A percentile compares a stretch with the other conserved stretches of the same genome.
These are phyloP conservation scores for Neoniphon sammara DNA, from an alignment of 2,797 vertebrate species.

Conservation along the genomic window DNA sequence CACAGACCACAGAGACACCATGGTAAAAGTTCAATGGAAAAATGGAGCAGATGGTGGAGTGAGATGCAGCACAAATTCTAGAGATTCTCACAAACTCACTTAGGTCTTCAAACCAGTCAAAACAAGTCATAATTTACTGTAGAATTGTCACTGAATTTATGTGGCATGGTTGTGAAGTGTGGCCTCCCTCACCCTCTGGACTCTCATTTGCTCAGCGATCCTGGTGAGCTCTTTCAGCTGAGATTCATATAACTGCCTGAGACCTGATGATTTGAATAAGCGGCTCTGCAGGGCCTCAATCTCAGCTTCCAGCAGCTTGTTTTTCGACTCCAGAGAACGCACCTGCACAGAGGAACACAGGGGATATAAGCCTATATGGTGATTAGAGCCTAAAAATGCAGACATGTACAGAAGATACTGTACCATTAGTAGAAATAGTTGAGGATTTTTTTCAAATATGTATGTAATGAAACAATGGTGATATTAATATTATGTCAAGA, in stretches of 20 bases:
- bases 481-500: neutral
- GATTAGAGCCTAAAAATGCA: too few species aligned
- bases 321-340: conserved; percentile 78
- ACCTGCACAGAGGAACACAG: conserved; percentile 65
- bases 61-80: neutral
- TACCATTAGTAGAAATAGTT: neutral
- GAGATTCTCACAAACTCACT: neutral
- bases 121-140: neutral
- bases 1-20: conserved; percentile 13
- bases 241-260: conserved; percentile 78
- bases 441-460: neutral
- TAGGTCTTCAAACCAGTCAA: neutral
- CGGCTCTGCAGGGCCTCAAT: conserved; percentile 71
- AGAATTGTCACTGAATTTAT: too few species aligned
- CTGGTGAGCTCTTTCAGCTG: conserved; percentile 78
- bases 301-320: conserved; percentile 78
- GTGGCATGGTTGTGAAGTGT: neutral
- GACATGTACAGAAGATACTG: too few species aligned
- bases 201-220: conserved; percentile 78
- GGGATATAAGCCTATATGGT: neutral
- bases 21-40: conserved; percentile 11
- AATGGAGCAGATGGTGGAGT: neutral
- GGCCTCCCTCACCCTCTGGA: conserved; percentile 74
- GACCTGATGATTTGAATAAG: conserved; percentile 69
- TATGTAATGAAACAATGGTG: neutral